These are phyloP conservation scores for Ploceus nigricollis DNA, from an alignment of 2,113 vertebrate genomes.

Conservation along the genomic window DNA sequence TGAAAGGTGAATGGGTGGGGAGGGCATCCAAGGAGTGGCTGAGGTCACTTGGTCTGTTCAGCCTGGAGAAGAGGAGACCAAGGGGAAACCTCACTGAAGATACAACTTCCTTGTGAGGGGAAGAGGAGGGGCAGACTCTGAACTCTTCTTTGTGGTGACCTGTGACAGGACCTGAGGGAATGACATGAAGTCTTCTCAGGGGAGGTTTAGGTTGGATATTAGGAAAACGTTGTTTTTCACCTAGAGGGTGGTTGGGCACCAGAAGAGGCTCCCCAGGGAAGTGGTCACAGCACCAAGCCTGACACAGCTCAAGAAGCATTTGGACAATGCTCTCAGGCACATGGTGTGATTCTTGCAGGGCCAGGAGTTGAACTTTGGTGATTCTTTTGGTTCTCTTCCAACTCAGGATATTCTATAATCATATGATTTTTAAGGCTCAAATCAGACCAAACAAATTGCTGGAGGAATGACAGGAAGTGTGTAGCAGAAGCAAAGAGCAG, in stretches of 20 bases:
- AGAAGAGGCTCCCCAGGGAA: neutral
- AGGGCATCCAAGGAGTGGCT: rapidly evolving
- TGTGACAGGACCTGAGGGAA: neutral
- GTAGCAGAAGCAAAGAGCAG: neutral
- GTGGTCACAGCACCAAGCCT: neutral
- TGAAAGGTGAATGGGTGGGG: neutral
- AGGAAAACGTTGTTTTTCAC: neutral
- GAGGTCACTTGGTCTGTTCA: neutral
- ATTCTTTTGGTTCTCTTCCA: neutral
- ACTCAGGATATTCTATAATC: neutral
- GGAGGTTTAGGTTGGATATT: neutral
- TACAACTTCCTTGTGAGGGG: rapidly evolving
- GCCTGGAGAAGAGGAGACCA: neutral
- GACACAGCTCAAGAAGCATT: neutral
- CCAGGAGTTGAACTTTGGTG: neutral
- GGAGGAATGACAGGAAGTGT: neutral
- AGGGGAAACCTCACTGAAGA: rapidly evolving
- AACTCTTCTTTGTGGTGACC: too few species aligned
- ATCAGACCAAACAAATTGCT: neutral
- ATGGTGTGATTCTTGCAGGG: neutral
- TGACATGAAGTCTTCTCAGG: neutral
- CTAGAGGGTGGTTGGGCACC: rapidly evolving
- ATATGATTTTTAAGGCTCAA: neutral
- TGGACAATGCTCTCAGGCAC: neutral
- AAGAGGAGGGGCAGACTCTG: neutral